Base-by-base conservation (phyloP, 2,113 vertebrate genomes). In the Syngnathus typhle region DNA sequence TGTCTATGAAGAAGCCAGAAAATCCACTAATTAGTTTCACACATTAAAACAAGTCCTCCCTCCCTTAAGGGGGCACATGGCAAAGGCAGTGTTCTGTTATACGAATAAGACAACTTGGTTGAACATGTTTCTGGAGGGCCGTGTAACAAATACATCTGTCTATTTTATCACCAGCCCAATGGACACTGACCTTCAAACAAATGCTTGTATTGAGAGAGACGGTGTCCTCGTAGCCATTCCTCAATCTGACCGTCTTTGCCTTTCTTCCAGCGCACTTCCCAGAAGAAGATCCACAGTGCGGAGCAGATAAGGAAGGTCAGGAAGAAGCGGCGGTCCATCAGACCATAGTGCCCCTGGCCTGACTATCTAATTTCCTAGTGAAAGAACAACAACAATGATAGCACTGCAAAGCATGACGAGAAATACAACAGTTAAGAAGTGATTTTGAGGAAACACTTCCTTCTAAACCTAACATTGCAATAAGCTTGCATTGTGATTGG, bases 161-260 rank as follows among this genome's bases (percentile, higher is more conserved):
- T 52, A 8, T 52, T 27, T 69, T 36, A 6, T 37, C 6, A 71
- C 16, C 18, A 46, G 68, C 41, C 37, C 39, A 60, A 64, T 58
- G 36, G 13, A 7, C 65, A 84, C 88, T 86, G 39, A 98, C 96
- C 96, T 94, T 98, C 92, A 93, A 89, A 92, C 64, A 93, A 90
- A 82, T 89, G 87, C 65, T 90, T 93, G 93, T 95, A 92, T 71
- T 94, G 89, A 81, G 88, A 91, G 85, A 95, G 89, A 60, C 77
- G 80, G 77, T 89, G 89, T 69, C 67, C 52, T 74, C 89, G 85
- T 56, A 92, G 81, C 89, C 91, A 92, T 93, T 92, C 92, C 91
- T 92, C 90, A 87, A 92, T 89, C 83, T 90, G 89, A 88, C 78
- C 88, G 64, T 90, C 84, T 80, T 90, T 84, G 65, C 86, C 81